Evolutionary conservation across 1,140 invertebrate species (phyloP).

Genomic region (Caerostris darwini): DNA sequence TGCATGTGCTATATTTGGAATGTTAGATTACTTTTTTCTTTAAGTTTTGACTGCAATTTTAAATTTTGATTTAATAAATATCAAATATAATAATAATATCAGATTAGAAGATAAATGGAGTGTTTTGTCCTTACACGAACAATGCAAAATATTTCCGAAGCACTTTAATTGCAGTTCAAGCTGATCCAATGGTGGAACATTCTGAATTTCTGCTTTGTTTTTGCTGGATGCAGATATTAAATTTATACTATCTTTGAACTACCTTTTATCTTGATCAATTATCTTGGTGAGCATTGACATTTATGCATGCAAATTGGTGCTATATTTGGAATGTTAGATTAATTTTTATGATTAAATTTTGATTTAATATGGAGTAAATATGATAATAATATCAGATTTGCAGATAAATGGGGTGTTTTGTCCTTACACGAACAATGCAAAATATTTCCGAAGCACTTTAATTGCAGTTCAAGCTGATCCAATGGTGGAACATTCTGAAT

Average conservation of each 20-base stretch:
- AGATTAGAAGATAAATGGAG: background rate
- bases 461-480: slow-evolving; percentile 43
- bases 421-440: slow-evolving; percentile 32
- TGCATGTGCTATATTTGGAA: too few species aligned
- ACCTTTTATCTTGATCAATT: background rate
- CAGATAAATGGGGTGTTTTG: slow-evolving; percentile 36
- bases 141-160: slow-evolving; percentile 49
- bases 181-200: background rate
- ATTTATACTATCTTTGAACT: slow-evolving; percentile 12
- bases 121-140: slow-evolving; percentile 33
- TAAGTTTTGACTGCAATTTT: too few species aligned
- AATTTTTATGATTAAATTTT: too few species aligned
- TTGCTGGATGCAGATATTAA: background rate
- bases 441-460: slow-evolving; percentile 45
- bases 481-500: slow-evolving; percentile 1
- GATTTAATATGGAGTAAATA: too few species aligned
- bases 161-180: slow-evolving; percentile 54
- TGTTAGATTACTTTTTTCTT: too few species aligned
- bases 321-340: too few species aligned
- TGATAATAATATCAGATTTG: background rate
- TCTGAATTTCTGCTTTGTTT: slow-evolving; percentile 25
- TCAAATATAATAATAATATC: background rate
- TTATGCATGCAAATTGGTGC: too few species aligned
- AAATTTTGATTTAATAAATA: too few species aligned
- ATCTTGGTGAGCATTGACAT: too few species aligned